A percentile compares a stretch with the other conserved stretches of the same genome.
These are phyloP conservation scores for Kryptolebias marmoratus DNA, from an alignment of 2,113 vertebrate species.

Conservation along the genomic window DNA sequence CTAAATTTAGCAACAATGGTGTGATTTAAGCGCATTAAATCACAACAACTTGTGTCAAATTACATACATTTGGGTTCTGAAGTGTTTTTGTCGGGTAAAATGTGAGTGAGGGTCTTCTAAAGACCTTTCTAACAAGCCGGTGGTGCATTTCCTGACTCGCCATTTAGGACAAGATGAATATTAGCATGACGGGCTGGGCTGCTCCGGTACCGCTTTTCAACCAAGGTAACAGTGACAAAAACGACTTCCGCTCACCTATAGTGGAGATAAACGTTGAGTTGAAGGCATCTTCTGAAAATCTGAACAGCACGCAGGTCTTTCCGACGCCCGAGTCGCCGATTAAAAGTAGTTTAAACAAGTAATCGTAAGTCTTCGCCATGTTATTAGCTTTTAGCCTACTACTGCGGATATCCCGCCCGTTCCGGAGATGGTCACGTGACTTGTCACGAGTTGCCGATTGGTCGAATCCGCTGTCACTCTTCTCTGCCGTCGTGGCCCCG, in stretches of 20 bases:
- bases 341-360: slow-evolving; percentile 97
- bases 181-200: slow-evolving; percentile 75
- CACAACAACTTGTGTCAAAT: neutral
- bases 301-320: slow-evolving; percentile 96
- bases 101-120: neutral
- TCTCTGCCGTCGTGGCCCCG: slow-evolving; percentile 62
- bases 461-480: slow-evolving; percentile 55
- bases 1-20: slow-evolving; percentile 20
- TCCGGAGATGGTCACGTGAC: slow-evolving; percentile 41
- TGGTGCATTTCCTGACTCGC: slow-evolving; percentile 58
- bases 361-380: slow-evolving; percentile 98
- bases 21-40: neutral
- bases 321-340: slow-evolving; percentile 98
- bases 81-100: neutral
- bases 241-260: slow-evolving; percentile 84
- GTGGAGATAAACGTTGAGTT: slow-evolving; percentile 98
- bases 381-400: slow-evolving; percentile 72
- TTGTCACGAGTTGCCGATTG: slow-evolving; percentile 21
- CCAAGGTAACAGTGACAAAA: neutral
- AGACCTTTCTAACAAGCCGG: slow-evolving; percentile 23
- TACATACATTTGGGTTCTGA: neutral
- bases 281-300: slow-evolving; percentile 98
- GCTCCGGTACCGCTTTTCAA: slow-evolving; percentile 35
- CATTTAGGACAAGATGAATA: neutral
- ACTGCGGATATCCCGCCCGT: slow-evolving; percentile 83